Evolutionary conservation across 1,140 invertebrate genomes (phyloP), one percentile per base, ranked within the genome.

Genomic region (Epicauta chinensis): DNA sequence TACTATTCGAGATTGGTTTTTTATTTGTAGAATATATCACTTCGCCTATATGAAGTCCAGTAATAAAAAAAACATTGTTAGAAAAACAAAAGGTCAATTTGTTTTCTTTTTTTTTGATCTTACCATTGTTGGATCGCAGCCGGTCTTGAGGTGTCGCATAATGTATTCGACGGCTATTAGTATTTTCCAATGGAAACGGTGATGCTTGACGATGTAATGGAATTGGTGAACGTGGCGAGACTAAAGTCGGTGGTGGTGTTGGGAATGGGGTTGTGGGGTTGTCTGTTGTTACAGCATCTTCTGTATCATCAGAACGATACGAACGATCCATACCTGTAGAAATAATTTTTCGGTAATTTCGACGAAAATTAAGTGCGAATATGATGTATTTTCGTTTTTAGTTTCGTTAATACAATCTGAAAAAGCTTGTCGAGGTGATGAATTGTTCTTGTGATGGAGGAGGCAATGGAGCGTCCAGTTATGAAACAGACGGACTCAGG

Each of bases 161-260:
- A 63, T 73, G 74, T 56, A 75, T 71, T 53, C 75, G 66, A 41
- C 80, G 71, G 30, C 77, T 69, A 64, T 82, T 83, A 43, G 79
- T 82, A 62, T 76, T 81, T 65, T 84, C 82, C 42, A 79, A 66
- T 31, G 82, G 81, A 62, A 83, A 84, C 9, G 82, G 82, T 14
- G 81, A 83, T 5, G 81, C 77, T 66, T 83, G 82, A 36, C 82
- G 70, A 62, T 77, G 75, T 60, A 77, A 69, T 53, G 80, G 79
- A 32, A 71, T 56, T 42, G 69, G 71, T 40, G 64, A 72, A 51
- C 64, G 62, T 40, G 63, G 70, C 31, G 65, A 71, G 15, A 71
- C 68, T 45, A 74, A 61, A 11, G 70, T 72, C 44, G 75, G 69
- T 11, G 71, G 71, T 43, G 71, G 72, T 37, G 74, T 73, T 43